Evolutionary conservation across 2,113 vertebrate species (phyloP), one percentile per base, ranked within the genome.

Genomic region (Nannospalax galili): DNA sequence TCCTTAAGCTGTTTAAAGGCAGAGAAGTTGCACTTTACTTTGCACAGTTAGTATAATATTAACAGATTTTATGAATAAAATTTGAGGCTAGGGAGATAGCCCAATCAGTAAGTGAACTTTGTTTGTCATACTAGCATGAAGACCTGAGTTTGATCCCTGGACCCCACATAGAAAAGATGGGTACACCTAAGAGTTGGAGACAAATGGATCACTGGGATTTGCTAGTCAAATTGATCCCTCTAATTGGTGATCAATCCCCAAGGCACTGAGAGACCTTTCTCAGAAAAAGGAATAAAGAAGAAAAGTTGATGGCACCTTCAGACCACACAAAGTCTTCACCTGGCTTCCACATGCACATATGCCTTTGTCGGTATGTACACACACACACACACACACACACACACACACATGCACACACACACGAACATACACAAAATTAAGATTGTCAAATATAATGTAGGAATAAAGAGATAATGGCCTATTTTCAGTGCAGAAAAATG

Each of bases 1-100:
- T 65, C 12, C 78, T 11, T 74, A 65, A 81, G n/a, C 28, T 94
- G 32, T 42, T 85, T 80, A 88, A 74, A 88, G 3, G 16, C 60
- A 90, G 3, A 9, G 7, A 62, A 70, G 90, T 96, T 94, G 3
- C 7, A 86, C 85, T 93, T 95, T 92, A 81, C 16, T 82, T 88
- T 92, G 7, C 67, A 42, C 78, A 80, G 72, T 42, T 90, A 82
- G 52, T 84, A 15, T 75, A 86, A 67, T 67, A 64, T 87, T 75
- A 88, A 88, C 78, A 60, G 16, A 56, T 90, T 74, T 93, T 81
- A 88, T 48, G 69, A 19, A 7, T 30, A 1, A 5, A 8, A 65
- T 75, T 80, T 5, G 0, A 52, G 35, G 12, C 24, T 17, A 30
- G 20, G 20, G 32, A 48, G 9, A 48, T 35, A 15, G 12, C 42